phyloP scores from a whole-genome alignment of 1,140 invertebrate genomes.

The Colletes gigas region DNA sequence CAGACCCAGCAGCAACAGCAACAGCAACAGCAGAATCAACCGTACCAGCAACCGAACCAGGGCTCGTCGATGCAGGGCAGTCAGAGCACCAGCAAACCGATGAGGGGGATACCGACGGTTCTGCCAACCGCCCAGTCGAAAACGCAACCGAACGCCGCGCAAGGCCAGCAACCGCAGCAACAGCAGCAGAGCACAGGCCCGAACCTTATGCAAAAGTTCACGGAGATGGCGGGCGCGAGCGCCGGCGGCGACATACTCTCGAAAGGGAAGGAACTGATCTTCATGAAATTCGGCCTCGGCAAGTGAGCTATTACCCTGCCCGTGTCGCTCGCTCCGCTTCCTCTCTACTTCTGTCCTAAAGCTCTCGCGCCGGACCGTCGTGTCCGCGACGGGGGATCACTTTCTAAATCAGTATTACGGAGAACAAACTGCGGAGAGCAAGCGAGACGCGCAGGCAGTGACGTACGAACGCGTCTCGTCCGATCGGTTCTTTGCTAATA shows the following conservation, averaged over 20 bases:
- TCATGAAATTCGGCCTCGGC: constrained; percentile 94
- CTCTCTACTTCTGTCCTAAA: constrained; percentile 6
- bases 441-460: constrained; percentile 37
- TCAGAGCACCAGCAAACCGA: constrained; percentile 72
- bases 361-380: background rate
- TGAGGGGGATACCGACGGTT: constrained; percentile 83
- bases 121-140: constrained; percentile 82
- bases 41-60: constrained; percentile 69
- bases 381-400: background rate
- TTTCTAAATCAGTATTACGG: constrained; percentile 14
- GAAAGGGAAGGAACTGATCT: constrained; percentile 94
- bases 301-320: constrained; percentile 73
- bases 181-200: constrained; percentile 81
- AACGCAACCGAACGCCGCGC: constrained; percentile 75
- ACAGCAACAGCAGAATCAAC: constrained; percentile 63
- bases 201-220: constrained; percentile 91
- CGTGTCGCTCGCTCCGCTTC: constrained; percentile 37
- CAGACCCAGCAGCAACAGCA: constrained; percentile 71
- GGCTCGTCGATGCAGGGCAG: constrained; percentile 58
- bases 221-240: constrained; percentile 87
- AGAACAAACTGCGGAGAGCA: constrained; percentile 3
- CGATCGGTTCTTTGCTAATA: constrained; percentile 31
- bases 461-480: constrained; percentile 34
- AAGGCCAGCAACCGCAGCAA: constrained; percentile 74
- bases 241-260: constrained; percentile 92